phyloP scores from a whole-genome alignment of 1,140 invertebrate genomes.

The Caenorhabditis latens region DNA sequence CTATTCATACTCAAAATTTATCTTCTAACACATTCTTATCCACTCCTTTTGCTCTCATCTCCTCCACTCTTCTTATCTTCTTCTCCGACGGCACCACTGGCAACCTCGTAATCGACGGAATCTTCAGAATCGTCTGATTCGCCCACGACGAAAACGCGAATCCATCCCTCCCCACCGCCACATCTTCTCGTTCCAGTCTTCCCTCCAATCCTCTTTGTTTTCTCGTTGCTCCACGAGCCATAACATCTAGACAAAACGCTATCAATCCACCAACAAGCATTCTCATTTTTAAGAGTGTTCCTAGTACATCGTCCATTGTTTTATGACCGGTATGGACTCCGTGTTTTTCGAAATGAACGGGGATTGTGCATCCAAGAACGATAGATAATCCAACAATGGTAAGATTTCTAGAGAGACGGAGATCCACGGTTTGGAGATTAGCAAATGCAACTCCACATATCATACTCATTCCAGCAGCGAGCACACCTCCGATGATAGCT shows the following conservation, averaged over 20 bases:
- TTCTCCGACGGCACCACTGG: conserved; percentile 9
- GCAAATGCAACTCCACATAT: conserved; percentile 55
- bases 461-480: conserved; percentile 54
- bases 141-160: conserved; percentile 19
- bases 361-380: conserved; percentile 47
- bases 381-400: conserved; percentile 57
- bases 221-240: conserved; percentile 75
- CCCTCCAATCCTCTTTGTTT: conserved; percentile 62
- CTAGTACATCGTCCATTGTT: conserved; percentile 75
- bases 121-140: conserved; percentile 20
- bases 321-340: conserved; percentile 37
- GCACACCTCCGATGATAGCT: conserved; percentile 59
- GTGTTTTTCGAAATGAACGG: conserved; percentile 37
- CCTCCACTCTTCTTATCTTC: not conserved
- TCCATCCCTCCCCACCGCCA: conserved; percentile 5
- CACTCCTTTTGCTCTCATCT: not conserved
- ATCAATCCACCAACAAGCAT: conserved; percentile 79
- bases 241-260: conserved; percentile 78
- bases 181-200: not conserved
- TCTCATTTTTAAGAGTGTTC: conserved; percentile 77
- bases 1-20: not conserved
- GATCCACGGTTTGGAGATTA: conserved; percentile 60
- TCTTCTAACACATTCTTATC: not conserved
- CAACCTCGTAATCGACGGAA: not conserved
- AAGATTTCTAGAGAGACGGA: conserved; percentile 55